Conservation (phyloP, 2,113 vertebrate species). For the Gymnogyps californianus region DNA sequence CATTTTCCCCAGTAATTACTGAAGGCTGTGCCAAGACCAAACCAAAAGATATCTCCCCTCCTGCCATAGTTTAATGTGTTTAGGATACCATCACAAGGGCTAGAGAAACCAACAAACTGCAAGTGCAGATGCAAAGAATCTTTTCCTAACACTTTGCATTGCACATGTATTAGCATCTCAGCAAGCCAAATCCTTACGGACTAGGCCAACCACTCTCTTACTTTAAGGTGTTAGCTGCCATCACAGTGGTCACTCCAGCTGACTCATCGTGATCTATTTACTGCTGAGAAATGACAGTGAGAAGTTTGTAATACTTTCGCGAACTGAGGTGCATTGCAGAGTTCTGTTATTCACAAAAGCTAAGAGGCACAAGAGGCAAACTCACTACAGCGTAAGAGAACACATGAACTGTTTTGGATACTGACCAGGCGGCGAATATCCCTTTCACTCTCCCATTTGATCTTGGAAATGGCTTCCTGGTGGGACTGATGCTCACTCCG, state of each 20-base stretch:
- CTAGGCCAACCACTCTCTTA: neutral
- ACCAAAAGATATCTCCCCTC: neutral
- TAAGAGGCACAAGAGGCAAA: neutral
- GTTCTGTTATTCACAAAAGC: neutral
- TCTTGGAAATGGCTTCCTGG: constrained; percentile 96
- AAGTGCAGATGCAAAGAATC: neutral
- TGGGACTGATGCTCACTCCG: constrained; percentile 95
- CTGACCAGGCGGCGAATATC: constrained; percentile 95
- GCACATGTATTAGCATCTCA: neutral
- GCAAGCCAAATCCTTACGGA: neutral
- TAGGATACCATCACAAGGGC: neutral
- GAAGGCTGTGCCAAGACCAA: neutral
- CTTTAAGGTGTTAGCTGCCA: neutral
- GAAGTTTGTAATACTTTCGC: neutral
- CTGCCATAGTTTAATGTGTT: neutral
- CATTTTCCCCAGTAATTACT: neutral
- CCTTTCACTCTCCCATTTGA: constrained; percentile 96
- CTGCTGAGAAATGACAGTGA: neutral
- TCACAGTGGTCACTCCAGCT: neutral
- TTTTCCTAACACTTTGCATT: neutral
- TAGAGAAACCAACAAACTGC: neutral
- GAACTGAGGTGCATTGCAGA: neutral
- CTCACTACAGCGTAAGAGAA: neutral
- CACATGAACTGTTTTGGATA: neutral
- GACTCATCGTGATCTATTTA: neutral